Base-by-base conservation (phyloP, 2,797 vertebrate species). In the Pseudochromis fuscus region DNA sequence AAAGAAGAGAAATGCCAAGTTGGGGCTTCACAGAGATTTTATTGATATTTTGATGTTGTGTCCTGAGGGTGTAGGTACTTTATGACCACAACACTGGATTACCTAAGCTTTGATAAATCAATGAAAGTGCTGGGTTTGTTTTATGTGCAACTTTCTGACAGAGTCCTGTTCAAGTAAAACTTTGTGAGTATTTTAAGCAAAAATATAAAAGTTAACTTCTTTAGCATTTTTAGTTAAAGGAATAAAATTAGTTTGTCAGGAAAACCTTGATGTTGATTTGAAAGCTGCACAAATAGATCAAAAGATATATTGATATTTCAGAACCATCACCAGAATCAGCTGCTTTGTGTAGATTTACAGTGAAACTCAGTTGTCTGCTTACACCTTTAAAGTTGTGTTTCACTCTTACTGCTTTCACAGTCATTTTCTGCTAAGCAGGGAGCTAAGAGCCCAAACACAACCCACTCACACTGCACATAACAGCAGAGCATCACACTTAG, bases 21-120 rank as follows among this genome's bases (percentile, higher is more conserved):
- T 52, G 53, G 31, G 30, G n/a, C 61, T 75, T 53, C 24, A 59
- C 40, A 72, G 27, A 75, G 30, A 33, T 49, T 48, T 55, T 70
- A 61, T 45, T 75, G 25, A 71, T 72, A 35, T 73, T 63, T 52
- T 64, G 25, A 45, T 16, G 42, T 37, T 62, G 15, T 68, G 45
- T 50, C 75, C 58, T 42, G 21, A 18, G 18, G 48, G 21, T 15
- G 19, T 68, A 65, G 37, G 21, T 31, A 28, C 16, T 49, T 9
- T 33, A 31, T 28, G 9, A 55, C 7, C 60, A 40, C 24, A 21
- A 30, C 15, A 19, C 2, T 55, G 0, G 5, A 15, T 48, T 50
- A 48, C n/a, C 49, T 67, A 44, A 53, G 10, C 66, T 57, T 61
- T 61, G n/a, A 57, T 56, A 38, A 64, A 65, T 49, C 38, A 23